A percentile compares a stretch with the other conserved stretches of the same genome.
phyloP scores from a whole-genome alignment of 2,113 vertebrate genomes.

The Rhegmatorhina hoffmannsi region DNA sequence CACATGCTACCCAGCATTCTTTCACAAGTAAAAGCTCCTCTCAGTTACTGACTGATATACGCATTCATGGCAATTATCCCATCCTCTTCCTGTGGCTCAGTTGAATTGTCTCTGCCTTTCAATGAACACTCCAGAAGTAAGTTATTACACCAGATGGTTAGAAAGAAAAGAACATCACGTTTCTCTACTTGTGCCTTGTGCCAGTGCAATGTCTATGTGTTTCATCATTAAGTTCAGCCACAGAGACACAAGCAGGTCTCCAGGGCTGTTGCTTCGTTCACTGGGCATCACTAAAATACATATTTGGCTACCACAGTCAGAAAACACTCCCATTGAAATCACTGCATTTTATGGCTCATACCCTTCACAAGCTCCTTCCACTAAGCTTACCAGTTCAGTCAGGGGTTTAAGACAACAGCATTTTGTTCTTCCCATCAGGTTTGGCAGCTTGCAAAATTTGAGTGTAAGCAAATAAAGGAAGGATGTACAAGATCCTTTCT shows the following conservation, averaged over 20 bases:
- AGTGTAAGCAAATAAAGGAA: not conserved
- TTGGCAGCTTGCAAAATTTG: not conserved
- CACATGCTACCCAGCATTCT: not conserved
- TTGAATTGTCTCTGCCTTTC: not conserved
- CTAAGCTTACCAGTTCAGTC: not conserved
- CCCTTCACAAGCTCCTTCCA: not conserved
- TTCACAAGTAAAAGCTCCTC: not conserved
- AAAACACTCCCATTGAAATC: not conserved
- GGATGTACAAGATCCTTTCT: not conserved
- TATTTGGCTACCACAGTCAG: not conserved
- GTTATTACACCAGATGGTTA: not conserved
- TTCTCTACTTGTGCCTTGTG: not conserved
- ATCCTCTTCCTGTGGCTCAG: not conserved
- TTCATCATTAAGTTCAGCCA: not conserved
- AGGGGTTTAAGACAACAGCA: not conserved
- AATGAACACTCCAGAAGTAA: not conserved
- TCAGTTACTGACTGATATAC: not conserved
- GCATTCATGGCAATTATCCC: not conserved
- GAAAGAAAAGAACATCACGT: not conserved
- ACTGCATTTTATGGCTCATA: not conserved
- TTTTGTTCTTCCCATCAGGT: not conserved
- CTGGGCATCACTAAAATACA: not conserved
- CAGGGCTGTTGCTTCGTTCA: not conserved
- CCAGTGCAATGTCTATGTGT: fast-evolving
- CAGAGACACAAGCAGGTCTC: not conserved